A percentile compares a stretch with the other conserved stretches of the same genome.
These are phyloP conservation scores for Steinernema scapterisci DNA, from an alignment of 2,888 invertebrate species.

Conservation along the genomic window DNA sequence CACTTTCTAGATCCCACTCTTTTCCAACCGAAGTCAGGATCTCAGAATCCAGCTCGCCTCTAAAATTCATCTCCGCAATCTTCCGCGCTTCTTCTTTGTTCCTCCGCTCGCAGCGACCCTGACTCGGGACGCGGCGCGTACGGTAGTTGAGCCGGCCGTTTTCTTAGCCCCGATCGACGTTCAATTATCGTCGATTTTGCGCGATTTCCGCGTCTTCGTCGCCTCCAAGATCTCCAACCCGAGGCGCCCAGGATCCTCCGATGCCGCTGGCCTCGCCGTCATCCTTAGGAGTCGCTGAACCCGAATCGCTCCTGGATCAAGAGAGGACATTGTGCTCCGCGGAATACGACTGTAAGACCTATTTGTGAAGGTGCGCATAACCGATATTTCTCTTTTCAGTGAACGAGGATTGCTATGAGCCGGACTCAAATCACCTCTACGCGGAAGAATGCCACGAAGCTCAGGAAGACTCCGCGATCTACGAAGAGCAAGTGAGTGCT, in stretches of 20 bases:
- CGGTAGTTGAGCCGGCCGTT: neutral
- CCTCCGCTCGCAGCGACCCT: neutral
- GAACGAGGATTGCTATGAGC: constrained; percentile 12
- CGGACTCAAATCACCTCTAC: constrained; percentile 5
- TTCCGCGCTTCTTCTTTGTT: neutral
- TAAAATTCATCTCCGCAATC: no score
- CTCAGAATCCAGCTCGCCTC: no score
- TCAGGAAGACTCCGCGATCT: constrained; percentile 1
- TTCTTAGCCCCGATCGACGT: neutral
- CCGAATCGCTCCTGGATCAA: neutral
- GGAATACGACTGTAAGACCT: constrained; percentile 24
- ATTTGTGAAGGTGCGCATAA: no score
- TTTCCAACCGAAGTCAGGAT: no score
- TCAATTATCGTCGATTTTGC: neutral
- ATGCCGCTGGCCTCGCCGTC: neutral
- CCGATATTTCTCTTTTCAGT: neutral
- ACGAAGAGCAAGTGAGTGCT: constrained; percentile 24
- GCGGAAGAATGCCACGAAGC: neutral
- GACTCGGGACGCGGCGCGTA: neutral
- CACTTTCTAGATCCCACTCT: no score
- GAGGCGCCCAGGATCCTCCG: neutral
- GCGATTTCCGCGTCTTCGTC: neutral
- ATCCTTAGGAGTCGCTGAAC: neutral
- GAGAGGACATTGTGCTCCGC: neutral
- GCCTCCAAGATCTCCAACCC: neutral